Percentiles rank a stretch among this genome's conserved stretches.
Conservation (phyloP, 2,797 vertebrate species). For the Peromyscus attwateri region DNA sequence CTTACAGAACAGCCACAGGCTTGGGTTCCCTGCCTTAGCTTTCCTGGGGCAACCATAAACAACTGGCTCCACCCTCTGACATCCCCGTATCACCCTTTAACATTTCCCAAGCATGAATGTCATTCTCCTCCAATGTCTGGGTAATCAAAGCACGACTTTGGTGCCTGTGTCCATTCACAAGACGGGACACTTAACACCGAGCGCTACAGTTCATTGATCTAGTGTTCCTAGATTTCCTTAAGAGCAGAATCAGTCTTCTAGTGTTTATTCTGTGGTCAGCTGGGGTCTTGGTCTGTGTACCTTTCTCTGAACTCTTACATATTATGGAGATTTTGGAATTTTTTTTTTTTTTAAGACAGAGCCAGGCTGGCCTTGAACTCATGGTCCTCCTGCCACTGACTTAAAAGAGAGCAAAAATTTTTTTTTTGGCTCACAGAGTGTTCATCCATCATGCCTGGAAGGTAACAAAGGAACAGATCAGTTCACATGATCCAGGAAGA, state of each 20-base stretch:
- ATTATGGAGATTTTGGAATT: neutral
- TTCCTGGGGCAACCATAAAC: neutral
- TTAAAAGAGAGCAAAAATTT: neutral
- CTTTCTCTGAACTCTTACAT: neutral
- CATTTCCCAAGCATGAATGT: neutral
- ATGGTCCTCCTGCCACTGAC: neutral
- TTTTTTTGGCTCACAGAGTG: neutral
- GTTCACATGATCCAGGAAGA: neutral
- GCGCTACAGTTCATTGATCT: neutral
- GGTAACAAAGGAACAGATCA: neutral
- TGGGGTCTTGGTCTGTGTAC: neutral
- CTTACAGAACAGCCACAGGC: accelerated
- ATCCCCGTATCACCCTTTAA: too few relatives aligned
- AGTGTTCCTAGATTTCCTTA: neutral
- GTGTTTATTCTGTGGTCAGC: neutral
- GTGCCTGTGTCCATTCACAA: neutral
- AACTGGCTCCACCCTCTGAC: neutral
- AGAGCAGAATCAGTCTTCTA: neutral
- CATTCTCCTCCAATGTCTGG: neutral
- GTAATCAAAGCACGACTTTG: neutral
- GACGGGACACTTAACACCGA: neutral
- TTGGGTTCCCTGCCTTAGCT: neutral
- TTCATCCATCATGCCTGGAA: neutral
- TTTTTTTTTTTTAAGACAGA: neutral
- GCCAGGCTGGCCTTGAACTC: neutral